Conservation (phyloP, 2,797 vertebrate genomes). For the Sphaeramia orbicularis region DNA sequence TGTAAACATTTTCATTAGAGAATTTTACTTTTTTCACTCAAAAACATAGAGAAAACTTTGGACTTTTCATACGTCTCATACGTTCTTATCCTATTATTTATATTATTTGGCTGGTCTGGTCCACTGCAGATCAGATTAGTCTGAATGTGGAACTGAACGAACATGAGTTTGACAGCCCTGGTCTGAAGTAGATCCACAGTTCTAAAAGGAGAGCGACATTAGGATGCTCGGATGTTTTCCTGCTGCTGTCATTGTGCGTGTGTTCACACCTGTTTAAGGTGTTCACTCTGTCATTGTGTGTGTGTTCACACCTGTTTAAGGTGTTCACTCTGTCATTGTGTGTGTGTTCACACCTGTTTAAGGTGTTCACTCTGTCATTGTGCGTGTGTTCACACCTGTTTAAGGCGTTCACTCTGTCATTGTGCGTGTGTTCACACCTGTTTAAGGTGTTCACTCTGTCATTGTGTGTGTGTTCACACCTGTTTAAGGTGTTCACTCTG, state of each 20-base stretch:
- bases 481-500: conserved; percentile 95
- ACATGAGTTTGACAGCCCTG: too few relatives aligned
- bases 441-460: conserved; percentile 94
- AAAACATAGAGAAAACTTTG: too few relatives aligned
- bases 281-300: conserved; percentile 88
- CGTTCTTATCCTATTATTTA: too few relatives aligned
- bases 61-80: too few relatives aligned
- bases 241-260: not conserved
- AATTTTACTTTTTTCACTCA: too few relatives aligned
- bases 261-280: conserved; percentile 92
- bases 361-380: conserved; percentile 93
- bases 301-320: conserved; percentile 91
- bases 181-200: too few relatives aligned
- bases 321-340: conserved; percentile 90
- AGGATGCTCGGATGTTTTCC: too few relatives aligned
- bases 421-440: conserved; percentile 86
- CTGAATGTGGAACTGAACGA: too few relatives aligned
- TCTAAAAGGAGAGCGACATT: too few relatives aligned
- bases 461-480: conserved; percentile 79
- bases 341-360: conserved; percentile 89
- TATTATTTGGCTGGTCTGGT: too few relatives aligned
- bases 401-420: conserved; percentile 93
- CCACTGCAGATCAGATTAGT: too few relatives aligned
- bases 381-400: conserved; percentile 87
- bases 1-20: too few relatives aligned